Conservation (phyloP, 2,797 vertebrate genomes). For the Notamacropus eugenii region DNA sequence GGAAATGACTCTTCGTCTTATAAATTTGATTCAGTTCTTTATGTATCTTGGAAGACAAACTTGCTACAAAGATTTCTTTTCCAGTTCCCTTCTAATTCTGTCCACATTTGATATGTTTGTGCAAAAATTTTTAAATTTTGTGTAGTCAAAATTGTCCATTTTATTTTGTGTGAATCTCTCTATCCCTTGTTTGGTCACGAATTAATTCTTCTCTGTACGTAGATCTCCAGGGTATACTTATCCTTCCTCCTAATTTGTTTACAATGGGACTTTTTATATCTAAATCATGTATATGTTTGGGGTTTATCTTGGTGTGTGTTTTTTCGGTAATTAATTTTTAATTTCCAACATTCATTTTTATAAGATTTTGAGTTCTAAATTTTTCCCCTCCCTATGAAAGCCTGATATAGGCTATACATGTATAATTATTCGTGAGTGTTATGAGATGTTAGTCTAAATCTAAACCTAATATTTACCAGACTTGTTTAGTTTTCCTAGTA, state of each 20-base stretch:
- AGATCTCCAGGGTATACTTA: background rate
- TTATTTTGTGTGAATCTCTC: background rate
- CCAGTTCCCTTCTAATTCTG: background rate
- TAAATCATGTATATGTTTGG: background rate
- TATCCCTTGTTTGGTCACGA: background rate
- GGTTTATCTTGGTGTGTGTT: background rate
- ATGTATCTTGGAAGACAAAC: background rate
- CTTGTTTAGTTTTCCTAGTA: background rate
- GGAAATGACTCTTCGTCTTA: background rate
- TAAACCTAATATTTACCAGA: background rate
- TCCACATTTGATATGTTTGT: background rate
- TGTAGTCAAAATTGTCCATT: background rate
- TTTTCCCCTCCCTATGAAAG: too few relatives aligned
- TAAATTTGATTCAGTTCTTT: background rate
- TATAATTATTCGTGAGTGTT: too few relatives aligned
- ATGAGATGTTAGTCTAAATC: background rate
- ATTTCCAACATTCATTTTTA: too few relatives aligned
- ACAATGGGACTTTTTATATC: background rate
- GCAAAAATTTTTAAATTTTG: background rate
- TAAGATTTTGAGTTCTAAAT: too few relatives aligned
- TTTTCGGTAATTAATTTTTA: too few relatives aligned
- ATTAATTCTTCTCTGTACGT: background rate
- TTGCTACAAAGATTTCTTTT: background rate
- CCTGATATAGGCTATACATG: too few relatives aligned
- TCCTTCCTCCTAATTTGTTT: background rate